Evolutionary conservation across 2,797 vertebrate species (phyloP).

Genomic region (Lagodon rhomboides): DNA sequence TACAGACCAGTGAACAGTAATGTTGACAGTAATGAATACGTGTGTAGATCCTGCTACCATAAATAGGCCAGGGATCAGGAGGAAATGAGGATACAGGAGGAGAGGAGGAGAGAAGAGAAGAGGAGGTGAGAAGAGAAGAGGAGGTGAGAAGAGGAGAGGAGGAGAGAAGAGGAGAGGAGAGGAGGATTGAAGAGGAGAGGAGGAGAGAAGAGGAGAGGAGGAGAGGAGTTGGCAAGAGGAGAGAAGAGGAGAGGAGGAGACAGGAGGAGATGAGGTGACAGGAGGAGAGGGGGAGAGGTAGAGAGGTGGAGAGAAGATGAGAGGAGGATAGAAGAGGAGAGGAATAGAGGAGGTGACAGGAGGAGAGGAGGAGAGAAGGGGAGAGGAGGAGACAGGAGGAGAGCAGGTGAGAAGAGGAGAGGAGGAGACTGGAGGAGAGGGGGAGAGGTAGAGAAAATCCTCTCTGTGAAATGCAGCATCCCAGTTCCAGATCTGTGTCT

Average conservation of each 20-base stretch:
- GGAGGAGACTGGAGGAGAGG: too few species aligned
- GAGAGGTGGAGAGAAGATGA: not conserved
- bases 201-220: not conserved
- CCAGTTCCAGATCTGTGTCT: not conserved
- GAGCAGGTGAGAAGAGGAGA: too few species aligned
- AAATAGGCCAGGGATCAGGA: not conserved
- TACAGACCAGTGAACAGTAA: not conserved
- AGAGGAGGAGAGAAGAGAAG: not conserved
- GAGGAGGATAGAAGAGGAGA: not conserved
- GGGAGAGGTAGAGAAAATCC: not conserved
- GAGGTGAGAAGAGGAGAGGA: too few species aligned
- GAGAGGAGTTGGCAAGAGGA: too few species aligned
- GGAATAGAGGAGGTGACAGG: not conserved
- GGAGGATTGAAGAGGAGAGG: not conserved
- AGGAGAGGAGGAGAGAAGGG: too few species aligned
- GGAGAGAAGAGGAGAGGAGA: not conserved
- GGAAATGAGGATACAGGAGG: not conserved
- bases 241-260: too few species aligned
- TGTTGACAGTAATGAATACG: too few species aligned
- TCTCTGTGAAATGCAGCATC: not conserved
- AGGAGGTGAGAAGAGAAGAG: not conserved
- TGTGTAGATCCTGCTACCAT: not conserved
- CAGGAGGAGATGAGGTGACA: too few species aligned
- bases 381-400: too few species aligned
- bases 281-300: too few species aligned